A percentile compares a stretch with the other conserved stretches of the same genome.
Evolutionary conservation across 2,797 vertebrate genomes (phyloP).

Genomic region (Coreius guichenoti): DNA sequence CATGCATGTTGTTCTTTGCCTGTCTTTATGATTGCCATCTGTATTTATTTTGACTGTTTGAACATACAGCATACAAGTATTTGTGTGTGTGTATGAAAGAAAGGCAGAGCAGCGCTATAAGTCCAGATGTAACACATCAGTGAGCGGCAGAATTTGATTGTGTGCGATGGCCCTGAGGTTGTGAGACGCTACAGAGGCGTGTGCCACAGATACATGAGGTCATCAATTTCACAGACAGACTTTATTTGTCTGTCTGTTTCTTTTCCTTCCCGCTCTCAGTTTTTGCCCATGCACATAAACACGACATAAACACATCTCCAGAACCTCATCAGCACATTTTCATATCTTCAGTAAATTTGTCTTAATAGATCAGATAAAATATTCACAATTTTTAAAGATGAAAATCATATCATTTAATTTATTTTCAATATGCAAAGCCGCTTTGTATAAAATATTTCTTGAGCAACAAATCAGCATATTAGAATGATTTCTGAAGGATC

Average conservation of each 20-base stretch:
- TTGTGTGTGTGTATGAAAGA: background rate
- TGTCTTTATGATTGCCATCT: slow-evolving; percentile 20
- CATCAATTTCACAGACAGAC: slow-evolving; percentile 22
- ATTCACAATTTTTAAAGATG: background rate
- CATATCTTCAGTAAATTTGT: background rate
- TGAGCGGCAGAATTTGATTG: slow-evolving; percentile 16
- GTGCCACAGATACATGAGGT: slow-evolving; percentile 4
- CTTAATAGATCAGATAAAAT: background rate
- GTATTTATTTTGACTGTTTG: slow-evolving; percentile 26
- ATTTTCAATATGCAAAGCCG: background rate
- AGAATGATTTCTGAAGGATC: background rate
- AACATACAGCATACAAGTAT: background rate
- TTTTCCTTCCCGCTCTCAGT: background rate
- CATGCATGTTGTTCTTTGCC: background rate
- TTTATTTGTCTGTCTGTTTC: slow-evolving; percentile 20
- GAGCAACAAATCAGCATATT: background rate
- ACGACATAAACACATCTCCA: background rate
- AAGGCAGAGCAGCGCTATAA: background rate
- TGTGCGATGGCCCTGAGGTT: slow-evolving; percentile 26
- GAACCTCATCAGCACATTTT: background rate
- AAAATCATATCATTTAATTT: background rate
- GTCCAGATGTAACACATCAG: slow-evolving; percentile 31
- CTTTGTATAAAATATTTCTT: background rate
- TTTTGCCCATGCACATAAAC: slow-evolving; percentile 18
- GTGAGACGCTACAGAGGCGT: background rate